phyloP scores from a whole-genome alignment of 2,797 vertebrate genomes.

The Apogon hyalosoma region DNA sequence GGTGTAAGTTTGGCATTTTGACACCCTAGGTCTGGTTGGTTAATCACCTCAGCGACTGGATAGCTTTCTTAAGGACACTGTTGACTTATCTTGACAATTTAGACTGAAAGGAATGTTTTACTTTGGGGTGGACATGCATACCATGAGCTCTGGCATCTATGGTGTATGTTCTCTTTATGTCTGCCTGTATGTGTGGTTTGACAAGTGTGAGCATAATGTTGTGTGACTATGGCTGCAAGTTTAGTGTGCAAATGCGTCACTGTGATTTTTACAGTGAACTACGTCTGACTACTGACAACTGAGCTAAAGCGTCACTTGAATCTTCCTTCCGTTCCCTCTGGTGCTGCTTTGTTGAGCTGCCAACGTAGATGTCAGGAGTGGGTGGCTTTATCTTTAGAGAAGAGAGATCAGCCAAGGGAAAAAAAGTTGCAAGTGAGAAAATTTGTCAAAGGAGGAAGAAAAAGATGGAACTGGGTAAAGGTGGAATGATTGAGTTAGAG shows the following conservation, averaged over 20 bases:
- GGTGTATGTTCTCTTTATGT: slow-evolving; percentile 6
- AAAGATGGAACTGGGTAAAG: slow-evolving; percentile 11
- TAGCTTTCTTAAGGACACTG: slow-evolving; percentile 55
- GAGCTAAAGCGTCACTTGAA: slow-evolving; percentile 29
- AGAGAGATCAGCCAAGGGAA: background rate
- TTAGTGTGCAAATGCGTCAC: slow-evolving; percentile 6
- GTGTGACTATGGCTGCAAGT: slow-evolving; percentile 1
- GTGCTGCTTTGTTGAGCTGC: slow-evolving; percentile 60
- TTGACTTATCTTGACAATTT: slow-evolving; percentile 47
- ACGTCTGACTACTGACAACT: slow-evolving; percentile 44
- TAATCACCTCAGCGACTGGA: slow-evolving; percentile 42
- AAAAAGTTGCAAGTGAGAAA: slow-evolving; percentile 25
- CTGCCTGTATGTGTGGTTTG: slow-evolving; percentile 14
- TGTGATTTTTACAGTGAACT: slow-evolving; percentile 33
- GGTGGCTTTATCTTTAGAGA: slow-evolving; percentile 75
- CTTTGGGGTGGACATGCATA: slow-evolving; percentile 23
- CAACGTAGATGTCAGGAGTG: slow-evolving; percentile 62
- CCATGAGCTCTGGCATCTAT: background rate
- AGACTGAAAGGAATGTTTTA: slow-evolving; percentile 39
- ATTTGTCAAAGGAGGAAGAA: slow-evolving; percentile 32
- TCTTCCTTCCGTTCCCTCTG: slow-evolving; percentile 46
- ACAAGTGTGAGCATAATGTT: slow-evolving; percentile 4
- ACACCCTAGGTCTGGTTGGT: slow-evolving; percentile 39
- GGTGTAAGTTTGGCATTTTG: slow-evolving; percentile 62
- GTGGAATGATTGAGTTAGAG: slow-evolving; percentile 29